Conservation (phyloP, 2,113 vertebrate species). For the Polypterus senegalus region DNA sequence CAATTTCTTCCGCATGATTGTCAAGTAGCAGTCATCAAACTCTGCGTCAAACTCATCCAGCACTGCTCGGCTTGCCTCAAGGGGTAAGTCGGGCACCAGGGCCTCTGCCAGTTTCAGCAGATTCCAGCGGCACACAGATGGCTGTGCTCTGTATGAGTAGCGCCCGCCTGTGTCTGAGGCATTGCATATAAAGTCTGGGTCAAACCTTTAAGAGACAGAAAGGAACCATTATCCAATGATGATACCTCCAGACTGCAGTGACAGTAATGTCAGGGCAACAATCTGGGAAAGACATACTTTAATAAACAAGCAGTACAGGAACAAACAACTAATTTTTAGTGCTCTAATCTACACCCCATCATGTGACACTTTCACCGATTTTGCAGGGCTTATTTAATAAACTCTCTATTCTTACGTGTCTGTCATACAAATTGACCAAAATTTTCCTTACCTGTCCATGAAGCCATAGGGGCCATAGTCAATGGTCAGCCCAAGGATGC, state of each 20-base stretch:
- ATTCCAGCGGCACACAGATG: slow-evolving; percentile 87
- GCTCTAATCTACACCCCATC: no score
- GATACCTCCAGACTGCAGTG: no score
- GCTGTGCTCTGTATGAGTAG: slow-evolving; percentile 83
- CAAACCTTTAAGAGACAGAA: slow-evolving; percentile 53
- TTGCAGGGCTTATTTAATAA: no score
- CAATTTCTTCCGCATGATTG: slow-evolving; percentile 84
- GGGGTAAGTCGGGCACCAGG: slow-evolving; percentile 73
- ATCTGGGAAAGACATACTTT: no score
- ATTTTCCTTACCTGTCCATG: slow-evolving; percentile 72
- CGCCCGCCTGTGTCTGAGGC: slow-evolving; percentile 78
- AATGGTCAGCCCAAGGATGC: slow-evolving; percentile 80
- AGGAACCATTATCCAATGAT: no score
- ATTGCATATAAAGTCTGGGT: slow-evolving; percentile 87
- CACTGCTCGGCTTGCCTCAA: slow-evolving; percentile 47
- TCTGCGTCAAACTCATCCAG: slow-evolving; percentile 65
- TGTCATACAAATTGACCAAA: no score
- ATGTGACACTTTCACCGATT: no score
- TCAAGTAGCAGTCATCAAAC: slow-evolving; percentile 69
- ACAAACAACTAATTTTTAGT: background rate
- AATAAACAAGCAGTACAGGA: background rate
- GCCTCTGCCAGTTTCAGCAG: slow-evolving; percentile 80
- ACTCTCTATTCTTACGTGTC: no score
- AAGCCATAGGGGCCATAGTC: slow-evolving; percentile 96
- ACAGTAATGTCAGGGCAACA: no score